A percentile compares a stretch with the other conserved stretches of the same genome.
Evolutionary conservation across 2,113 vertebrate species (phyloP).

Genomic region (Actinemys pallida): DNA sequence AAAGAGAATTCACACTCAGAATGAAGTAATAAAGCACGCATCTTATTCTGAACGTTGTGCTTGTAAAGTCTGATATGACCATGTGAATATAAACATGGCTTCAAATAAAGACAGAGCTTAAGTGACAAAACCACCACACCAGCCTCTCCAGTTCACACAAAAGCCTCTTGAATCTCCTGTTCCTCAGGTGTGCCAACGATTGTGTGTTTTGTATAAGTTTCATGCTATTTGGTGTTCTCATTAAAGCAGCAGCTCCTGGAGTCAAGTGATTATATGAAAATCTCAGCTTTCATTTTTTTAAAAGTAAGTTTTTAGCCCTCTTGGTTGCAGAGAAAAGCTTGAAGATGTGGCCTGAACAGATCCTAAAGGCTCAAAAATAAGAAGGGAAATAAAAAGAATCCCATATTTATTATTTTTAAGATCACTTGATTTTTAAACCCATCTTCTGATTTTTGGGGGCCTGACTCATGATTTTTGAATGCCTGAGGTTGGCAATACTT

Average conservation of each 20-base stretch:
- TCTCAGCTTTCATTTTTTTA: background rate
- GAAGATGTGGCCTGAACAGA: too few relatives aligned
- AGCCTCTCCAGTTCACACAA: background rate
- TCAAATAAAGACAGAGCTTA: background rate
- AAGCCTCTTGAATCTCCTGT: background rate
- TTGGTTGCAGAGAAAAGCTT: too few relatives aligned
- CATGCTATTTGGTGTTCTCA: background rate
- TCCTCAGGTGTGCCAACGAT: background rate
- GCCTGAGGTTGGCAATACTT: background rate
- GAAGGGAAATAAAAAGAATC: too few relatives aligned
- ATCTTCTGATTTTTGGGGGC: too few relatives aligned
- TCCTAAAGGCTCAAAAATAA: too few relatives aligned
- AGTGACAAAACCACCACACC: background rate
- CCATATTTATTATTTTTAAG: too few relatives aligned
- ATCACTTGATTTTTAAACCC: too few relatives aligned
- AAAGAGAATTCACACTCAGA: background rate
- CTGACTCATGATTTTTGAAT: background rate
- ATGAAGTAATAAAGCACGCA: rapidly evolving
- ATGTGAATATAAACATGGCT: background rate
- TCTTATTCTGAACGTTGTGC: background rate
- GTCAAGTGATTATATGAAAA: background rate
- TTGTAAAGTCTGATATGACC: background rate
- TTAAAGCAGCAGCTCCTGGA: background rate
- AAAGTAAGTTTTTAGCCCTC: too few relatives aligned
- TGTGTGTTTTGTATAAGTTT: background rate